phyloP scores from a whole-genome alignment of 2,797 vertebrate species.

The Onychomys arenicola region DNA sequence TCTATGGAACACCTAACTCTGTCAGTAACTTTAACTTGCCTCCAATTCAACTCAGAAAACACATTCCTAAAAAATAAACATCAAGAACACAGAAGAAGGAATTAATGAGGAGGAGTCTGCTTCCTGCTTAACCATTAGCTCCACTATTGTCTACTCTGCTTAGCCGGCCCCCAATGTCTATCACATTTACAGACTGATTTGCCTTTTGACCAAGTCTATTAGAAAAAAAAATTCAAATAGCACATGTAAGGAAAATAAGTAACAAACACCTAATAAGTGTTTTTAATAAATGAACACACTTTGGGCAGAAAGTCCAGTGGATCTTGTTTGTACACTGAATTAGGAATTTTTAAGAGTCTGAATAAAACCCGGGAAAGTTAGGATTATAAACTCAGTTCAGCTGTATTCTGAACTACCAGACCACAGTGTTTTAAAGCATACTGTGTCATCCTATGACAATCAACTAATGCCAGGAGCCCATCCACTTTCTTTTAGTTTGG shows the following conservation, averaged over 20 bases:
- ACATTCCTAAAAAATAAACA: background rate
- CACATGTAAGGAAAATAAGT: constrained; percentile 16
- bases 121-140: background rate
- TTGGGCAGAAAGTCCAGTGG: background rate
- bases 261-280: background rate
- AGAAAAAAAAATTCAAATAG: background rate
- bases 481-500: background rate
- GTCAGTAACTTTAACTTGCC: background rate
- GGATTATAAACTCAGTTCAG: background rate
- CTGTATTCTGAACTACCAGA: background rate
- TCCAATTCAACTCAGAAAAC: background rate
- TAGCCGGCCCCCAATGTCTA: background rate
- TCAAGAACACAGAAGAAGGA: background rate
- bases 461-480: background rate
- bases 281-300: constrained; percentile 20
- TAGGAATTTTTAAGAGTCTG: constrained; percentile 19
- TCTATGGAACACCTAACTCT: background rate
- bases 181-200: constrained; percentile 3
- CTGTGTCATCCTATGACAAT: background rate
- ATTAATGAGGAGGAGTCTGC: background rate
- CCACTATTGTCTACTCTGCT: background rate
- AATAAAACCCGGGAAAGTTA: background rate
- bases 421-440: background rate
- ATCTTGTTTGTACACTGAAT: constrained; percentile 3
- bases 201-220: constrained; percentile 9